Conservation (phyloP, 2,888 invertebrate species). For the Philhelius pedissequus region DNA sequence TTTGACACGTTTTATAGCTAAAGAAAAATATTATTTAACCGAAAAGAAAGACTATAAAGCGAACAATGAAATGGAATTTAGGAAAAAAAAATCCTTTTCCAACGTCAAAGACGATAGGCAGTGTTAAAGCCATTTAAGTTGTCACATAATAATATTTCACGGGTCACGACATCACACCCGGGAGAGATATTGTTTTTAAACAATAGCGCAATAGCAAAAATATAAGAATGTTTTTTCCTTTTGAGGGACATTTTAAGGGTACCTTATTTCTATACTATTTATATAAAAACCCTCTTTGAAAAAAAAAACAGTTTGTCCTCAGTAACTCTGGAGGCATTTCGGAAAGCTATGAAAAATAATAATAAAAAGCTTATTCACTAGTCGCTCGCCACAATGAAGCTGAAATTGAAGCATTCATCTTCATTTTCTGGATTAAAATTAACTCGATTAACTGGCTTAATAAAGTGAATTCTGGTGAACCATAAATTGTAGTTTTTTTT, state of each 20-base stretch:
- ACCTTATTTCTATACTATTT: neutral
- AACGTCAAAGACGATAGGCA: neutral
- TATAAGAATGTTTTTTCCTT: neutral
- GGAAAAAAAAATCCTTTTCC: neutral
- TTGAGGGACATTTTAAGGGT: neutral
- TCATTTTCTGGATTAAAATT: slow-evolving; percentile 9
- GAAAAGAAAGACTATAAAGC: neutral
- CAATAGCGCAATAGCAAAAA: neutral
- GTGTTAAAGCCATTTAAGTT: neutral
- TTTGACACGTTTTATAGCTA: neutral
- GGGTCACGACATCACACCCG: neutral
- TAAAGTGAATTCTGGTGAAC: neutral
- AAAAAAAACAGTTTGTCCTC: neutral
- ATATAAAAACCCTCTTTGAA: neutral
- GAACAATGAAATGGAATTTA: neutral
- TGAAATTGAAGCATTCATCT: slow-evolving; percentile 1
- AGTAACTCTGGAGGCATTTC: neutral
- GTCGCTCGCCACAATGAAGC: neutral
- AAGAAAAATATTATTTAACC: neutral
- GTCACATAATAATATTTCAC: slow-evolving; percentile 9
- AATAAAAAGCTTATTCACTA: neutral
- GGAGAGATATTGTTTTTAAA: neutral
- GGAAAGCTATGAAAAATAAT: neutral
- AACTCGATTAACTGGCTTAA: slow-evolving; percentile 16
- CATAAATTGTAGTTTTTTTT: neutral